These are phyloP conservation scores for Amblyjoppa proteus DNA, from an alignment of 2,888 invertebrate genomes.

Conservation along the genomic window DNA sequence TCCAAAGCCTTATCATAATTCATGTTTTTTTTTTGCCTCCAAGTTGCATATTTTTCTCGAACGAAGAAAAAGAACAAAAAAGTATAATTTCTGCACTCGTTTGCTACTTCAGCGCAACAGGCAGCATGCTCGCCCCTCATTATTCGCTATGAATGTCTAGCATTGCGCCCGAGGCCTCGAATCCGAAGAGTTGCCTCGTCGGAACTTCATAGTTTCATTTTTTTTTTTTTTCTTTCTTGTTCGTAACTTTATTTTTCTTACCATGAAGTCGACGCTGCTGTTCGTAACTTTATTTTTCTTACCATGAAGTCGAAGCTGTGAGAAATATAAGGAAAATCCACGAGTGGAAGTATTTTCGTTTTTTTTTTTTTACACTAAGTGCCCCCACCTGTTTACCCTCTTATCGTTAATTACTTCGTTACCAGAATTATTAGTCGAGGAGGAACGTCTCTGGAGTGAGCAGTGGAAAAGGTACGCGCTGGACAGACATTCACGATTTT, in stretches of 20 bases:
- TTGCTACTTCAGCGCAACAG: neutral
- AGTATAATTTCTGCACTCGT: neutral
- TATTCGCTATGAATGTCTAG: constrained; percentile 2
- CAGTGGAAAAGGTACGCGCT: neutral
- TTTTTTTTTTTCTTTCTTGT: too few relatives aligned
- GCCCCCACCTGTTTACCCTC: too few relatives aligned
- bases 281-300: neutral
- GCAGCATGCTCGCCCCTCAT: neutral
- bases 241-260: neutral
- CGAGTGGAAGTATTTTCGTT: too few relatives aligned
- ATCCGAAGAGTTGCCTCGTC: neutral
- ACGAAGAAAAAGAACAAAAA: constrained; percentile 3
- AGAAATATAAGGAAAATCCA: too few relatives aligned
- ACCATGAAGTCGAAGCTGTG: neutral
- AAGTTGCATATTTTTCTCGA: neutral
- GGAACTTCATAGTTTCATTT: neutral
- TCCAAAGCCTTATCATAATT: neutral
- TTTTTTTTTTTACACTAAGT: too few relatives aligned
- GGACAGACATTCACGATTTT: neutral
- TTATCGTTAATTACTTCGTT: too few relatives aligned
- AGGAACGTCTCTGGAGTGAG: neutral
- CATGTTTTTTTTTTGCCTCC: neutral
- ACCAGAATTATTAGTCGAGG: too few relatives aligned
- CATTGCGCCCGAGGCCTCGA: neutral
- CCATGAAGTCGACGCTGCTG: neutral